Base-by-base conservation (phyloP, 1,140 invertebrate genomes). In the Brevipalpus yothersi region DNA sequence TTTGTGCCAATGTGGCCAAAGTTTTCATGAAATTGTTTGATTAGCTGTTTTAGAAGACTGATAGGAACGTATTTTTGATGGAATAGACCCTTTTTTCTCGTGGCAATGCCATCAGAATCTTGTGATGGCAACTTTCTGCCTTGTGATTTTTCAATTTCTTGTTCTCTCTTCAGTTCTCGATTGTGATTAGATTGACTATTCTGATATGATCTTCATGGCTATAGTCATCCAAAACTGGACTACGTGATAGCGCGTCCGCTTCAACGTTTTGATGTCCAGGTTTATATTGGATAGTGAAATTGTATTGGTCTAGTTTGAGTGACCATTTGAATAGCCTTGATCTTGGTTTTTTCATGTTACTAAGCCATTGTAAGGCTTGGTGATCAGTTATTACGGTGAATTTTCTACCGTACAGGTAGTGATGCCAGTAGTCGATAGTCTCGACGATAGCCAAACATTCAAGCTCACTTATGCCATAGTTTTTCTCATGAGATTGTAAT, bases 381-480 rank as follows among this genome's bases (percentile, higher is more conserved):
- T 76, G 72, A 62, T 77, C 75, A 9, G 73, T 76, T 21, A 68
- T 47, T 17, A 75, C 63, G 4, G 62, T 64, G 57, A 76, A 73
- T 39, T 67, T 60, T 8, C 67, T 60, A 10, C 71, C 72, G 61
- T 68, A 74, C 10, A 76, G 56, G 62, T 74, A 78, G 54, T 77
- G 64, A 59, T 77, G 72, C 64, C 77, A 77, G 60, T 72, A 64
- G 69, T 67, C 63, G 54, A 75, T 60, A 15, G 70, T 72, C 67
- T 69, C 74, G 47, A 76, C 61, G 39, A 78, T 70, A 5, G 71
- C 68, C 12, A 75, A 65, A 0, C 69, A 74, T 67, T 80, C 77
- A 63, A 73, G 73, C 43, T 80, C 74, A 7, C 75, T 66, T 60
- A 76, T 71, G 17, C 67, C 65, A 64, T 78, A 79, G 13, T 73